Evolutionary conservation across 2,888 invertebrate genomes (phyloP).

Genomic region (Ernsta delagoae): DNA sequence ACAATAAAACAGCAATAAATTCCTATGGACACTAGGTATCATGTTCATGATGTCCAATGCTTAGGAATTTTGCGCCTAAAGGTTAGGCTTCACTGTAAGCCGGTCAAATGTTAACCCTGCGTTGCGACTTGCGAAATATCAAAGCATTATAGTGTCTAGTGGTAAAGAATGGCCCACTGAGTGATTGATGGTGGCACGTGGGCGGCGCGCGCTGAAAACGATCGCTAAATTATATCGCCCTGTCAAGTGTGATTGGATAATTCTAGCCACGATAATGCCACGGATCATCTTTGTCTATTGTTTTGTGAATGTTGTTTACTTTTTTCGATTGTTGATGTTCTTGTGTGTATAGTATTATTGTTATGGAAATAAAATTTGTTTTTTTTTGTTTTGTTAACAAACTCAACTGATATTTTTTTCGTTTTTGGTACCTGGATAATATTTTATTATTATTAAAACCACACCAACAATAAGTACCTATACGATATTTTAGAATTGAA

Average conservation of each 20-base stretch:
- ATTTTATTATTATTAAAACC: too few relatives aligned
- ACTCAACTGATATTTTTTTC: too few relatives aligned
- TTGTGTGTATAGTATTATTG: not conserved
- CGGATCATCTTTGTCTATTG: constrained; percentile 44
- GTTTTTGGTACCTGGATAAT: too few relatives aligned
- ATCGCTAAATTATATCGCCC: constrained; percentile 68
- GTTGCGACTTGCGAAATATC: constrained; percentile 57
- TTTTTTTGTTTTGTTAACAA: too few relatives aligned
- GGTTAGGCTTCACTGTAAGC: constrained; percentile 34
- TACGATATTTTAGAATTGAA: too few relatives aligned
- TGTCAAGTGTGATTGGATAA: constrained; percentile 53
- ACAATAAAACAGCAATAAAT: not conserved
- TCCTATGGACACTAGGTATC: not conserved
- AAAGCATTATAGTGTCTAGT: constrained; percentile 76
- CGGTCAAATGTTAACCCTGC: constrained; percentile 69
- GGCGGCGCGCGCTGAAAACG: constrained; percentile 65
- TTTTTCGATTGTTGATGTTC: not conserved
- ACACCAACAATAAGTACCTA: too few relatives aligned
- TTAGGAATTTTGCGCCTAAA: constrained; percentile 16
- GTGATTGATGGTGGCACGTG: constrained; percentile 77
- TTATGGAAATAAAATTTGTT: not conserved
- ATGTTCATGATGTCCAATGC: not conserved
- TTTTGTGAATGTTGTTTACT: constrained; percentile 29
- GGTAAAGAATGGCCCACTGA: constrained; percentile 65
- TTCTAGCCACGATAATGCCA: constrained; percentile 41